Percentiles rank a stretch among this genome's conserved stretches.
phyloP scores from a whole-genome alignment of 2,113 vertebrate species.

The Jaculus jaculus region DNA sequence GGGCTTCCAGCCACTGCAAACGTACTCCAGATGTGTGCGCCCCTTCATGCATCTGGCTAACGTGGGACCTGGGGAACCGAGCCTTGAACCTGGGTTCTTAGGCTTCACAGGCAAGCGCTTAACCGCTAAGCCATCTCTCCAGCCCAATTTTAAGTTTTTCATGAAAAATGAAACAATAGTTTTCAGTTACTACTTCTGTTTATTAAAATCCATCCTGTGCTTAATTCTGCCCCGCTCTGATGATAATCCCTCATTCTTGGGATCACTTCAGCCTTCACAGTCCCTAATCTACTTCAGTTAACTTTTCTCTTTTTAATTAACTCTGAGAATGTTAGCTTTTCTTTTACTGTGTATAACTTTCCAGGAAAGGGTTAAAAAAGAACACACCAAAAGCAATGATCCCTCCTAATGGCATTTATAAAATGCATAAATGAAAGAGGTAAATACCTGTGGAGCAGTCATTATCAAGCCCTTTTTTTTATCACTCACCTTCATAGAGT shows the following conservation, averaged over 20 bases:
- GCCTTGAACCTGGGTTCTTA: no score
- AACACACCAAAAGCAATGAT: neutral
- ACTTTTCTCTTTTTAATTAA: slow-evolving; percentile 11
- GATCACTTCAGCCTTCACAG: neutral
- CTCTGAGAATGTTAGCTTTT: neutral
- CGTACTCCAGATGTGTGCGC: no score
- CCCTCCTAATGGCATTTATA: neutral
- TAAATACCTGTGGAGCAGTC: neutral
- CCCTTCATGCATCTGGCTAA: no score
- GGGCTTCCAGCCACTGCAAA: no score
- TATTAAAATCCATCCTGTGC: neutral
- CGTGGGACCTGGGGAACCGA: no score
- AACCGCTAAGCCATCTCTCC: no score
- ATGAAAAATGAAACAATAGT: neutral
- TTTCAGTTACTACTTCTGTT: neutral
- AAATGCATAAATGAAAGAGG: neutral
- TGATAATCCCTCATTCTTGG: neutral
- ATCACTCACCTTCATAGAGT: neutral
- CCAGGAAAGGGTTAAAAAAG: neutral
- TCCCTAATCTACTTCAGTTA: neutral
- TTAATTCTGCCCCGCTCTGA: neutral
- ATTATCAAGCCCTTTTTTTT: neutral
- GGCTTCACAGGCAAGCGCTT: no score
- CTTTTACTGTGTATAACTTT: neutral
- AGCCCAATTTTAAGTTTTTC: no score